Evolutionary conservation across 2,113 vertebrate species (phyloP).

Genomic region (Nibea coibor): DNA sequence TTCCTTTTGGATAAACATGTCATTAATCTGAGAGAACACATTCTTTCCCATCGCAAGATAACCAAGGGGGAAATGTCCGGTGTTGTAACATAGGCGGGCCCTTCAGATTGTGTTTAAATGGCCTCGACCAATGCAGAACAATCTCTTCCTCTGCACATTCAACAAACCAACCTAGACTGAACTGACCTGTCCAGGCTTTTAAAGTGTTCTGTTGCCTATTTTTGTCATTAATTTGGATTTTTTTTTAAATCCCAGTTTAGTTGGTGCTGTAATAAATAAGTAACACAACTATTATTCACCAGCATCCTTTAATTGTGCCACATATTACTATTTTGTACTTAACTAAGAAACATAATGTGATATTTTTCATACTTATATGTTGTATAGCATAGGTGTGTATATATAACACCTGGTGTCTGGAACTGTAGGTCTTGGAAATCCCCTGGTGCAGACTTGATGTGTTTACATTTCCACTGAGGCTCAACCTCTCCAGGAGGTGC

Average conservation of each 20-base stretch:
- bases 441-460: background rate
- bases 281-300: background rate
- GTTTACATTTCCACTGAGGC: constrained; percentile 16
- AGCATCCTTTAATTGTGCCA: background rate
- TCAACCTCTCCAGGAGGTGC: constrained; percentile 8
- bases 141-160: constrained; percentile 20
- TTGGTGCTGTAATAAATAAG: background rate
- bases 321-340: background rate
- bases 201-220: background rate
- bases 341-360: background rate
- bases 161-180: constrained; percentile 14
- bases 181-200: background rate
- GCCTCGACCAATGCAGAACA: constrained; percentile 49
- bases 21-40: constrained; percentile 93
- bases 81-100: constrained; percentile 72
- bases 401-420: background rate
- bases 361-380: background rate
- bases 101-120: constrained; percentile 68
- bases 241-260: too few species aligned
- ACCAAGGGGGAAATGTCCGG: constrained; percentile 82
- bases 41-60: constrained; percentile 95
- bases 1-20: constrained; percentile 97
- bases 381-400: too few species aligned
- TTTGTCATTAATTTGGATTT: too few species aligned
- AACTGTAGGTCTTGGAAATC: background rate